Evolutionary conservation across 2,113 vertebrate genomes (phyloP), one percentile per base, ranked within the genome.

Genomic region (Crocuta crocuta): DNA sequence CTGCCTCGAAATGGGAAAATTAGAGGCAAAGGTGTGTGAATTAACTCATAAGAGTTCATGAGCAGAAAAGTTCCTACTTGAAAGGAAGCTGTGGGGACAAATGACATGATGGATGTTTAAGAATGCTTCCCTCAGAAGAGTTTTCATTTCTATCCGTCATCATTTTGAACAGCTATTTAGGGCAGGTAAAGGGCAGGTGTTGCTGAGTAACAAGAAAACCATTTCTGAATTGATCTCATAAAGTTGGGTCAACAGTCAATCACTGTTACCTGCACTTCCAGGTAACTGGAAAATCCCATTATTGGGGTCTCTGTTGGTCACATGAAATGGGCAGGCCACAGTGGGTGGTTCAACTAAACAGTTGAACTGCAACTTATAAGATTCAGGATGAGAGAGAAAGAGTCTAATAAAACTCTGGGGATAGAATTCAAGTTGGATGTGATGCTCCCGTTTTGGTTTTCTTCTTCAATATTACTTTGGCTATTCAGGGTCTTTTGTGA

Each of bases 221-320:
- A 48, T 90, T 98, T 96, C 86, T 83, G 73, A 97, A 88, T 88
- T 94, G 58, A 94, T 94, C 76, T 90, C 83, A 88, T 95, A 89
- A 97, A 94, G 74, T 89, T 88, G 76, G 81, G 80, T 96, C 93
- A 98, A 50, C 86, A 94, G 89, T 96, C 88, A 89, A 28, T 39
- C 82, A 86, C 50, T 95, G 79, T 95, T 92, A 96, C 90, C 87
- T 91, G 65, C 16, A 78, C 83, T 80, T 84, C 66, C 58, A 53
- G 13, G 55, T 90, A 58, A 92, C 65, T 74, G 96, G 87, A 96
- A 97, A 97, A 94, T 88, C 58, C 55, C 86, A 90, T 95, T 92
- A 94, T 12, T 70, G 45, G 80, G 74, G 94, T 97, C 83, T 70
- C 50, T 74, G 90, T 82, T 95, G 87, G 90, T 96, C 94, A 97